Evolutionary conservation across 2,113 vertebrate genomes (phyloP), one percentile per base, ranked within the genome.

Genomic region (Lates calcarifer): DNA sequence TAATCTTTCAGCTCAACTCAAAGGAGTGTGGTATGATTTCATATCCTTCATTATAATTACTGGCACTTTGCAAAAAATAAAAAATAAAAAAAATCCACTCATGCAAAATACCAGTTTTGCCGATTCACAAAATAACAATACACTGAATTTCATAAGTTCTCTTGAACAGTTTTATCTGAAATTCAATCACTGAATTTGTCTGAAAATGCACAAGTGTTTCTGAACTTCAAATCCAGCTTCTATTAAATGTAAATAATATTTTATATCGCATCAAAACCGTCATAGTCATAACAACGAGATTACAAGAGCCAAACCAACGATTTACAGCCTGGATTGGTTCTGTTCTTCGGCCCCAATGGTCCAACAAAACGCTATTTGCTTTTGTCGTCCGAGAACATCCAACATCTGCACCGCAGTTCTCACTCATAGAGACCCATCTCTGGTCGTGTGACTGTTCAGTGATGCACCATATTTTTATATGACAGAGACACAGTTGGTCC

Each of bases 361-460:
- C 56, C 41, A 53, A 33, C 33, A 47, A 11, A 37, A 31, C 26
- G 24, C 10, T 10, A 6, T 6, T 56, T 64, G 45, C 22, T 28
- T 49, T 58, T 55, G 15, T 51, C 20, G 24, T 61, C 37, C 3
- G 20, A 13, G 17, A 57, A 33, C 70, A 31, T 45, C 43, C 37
- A 66, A 18, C 51, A 65, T 26, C 45, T 75, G 74, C 63, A 74
- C 45, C 37, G 1, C 39, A 45, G n/a, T 41, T 65, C 33, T 49
- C 35, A 55, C 24, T 39, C 24, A 28, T 33, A 22, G 5, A 7
- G 22, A 33, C 71, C 24, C 24, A 39, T 11, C 63, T 33, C 39
- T 68, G 53, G 24, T 35, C 43, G 67, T 43, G 6, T 28, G 69
- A 62, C 33, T 26, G 35, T 43, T 61, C n/a, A n/a, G 18, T 20